Evolutionary conservation across 1,140 invertebrate species (phyloP).

Genomic region (Mycetomoellerius zeteki): DNA sequence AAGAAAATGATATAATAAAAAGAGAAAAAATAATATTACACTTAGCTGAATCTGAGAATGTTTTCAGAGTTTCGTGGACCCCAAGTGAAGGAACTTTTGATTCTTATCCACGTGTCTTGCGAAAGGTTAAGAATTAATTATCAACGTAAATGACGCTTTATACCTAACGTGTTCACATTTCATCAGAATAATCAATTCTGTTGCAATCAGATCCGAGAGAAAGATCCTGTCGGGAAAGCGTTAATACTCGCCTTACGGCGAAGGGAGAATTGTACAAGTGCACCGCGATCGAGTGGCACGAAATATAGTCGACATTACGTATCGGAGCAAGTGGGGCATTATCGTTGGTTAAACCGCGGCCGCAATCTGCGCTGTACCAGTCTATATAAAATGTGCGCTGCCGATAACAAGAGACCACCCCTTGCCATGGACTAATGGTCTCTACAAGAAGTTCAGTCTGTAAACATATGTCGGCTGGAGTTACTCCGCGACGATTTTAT

Average conservation of each 20-base stretch:
- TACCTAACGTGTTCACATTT: slow-evolving; percentile 21
- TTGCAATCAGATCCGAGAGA: neutral
- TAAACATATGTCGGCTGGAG: slow-evolving; percentile 55
- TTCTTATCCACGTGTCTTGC: too few species aligned
- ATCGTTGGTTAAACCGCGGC: slow-evolving; percentile 57
- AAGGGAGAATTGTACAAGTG: slow-evolving; percentile 50
- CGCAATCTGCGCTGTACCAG: slow-evolving; percentile 40
- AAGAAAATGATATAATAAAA: too few species aligned
- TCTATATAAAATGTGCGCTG: slow-evolving; percentile 59
- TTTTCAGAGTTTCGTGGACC: too few species aligned
- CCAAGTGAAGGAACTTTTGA: too few species aligned
- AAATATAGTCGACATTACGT: slow-evolving; percentile 61
- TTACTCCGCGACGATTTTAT: slow-evolving; percentile 54
- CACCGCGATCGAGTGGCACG: slow-evolving; percentile 56
- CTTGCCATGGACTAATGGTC: slow-evolving; percentile 42
- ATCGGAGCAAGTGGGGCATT: slow-evolving; percentile 48
- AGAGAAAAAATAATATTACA: too few species aligned
- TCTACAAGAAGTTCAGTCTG: slow-evolving; percentile 40
- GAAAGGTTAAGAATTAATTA: slow-evolving; percentile 24
- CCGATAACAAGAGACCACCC: slow-evolving; percentile 55
- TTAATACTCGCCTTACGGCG: slow-evolving; percentile 53
- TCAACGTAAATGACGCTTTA: slow-evolving; percentile 9
- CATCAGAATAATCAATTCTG: neutral
- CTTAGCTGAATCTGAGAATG: too few species aligned
- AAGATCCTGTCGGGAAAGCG: slow-evolving; percentile 14